These are phyloP conservation scores for Myiozetetes cayanensis DNA, from an alignment of 2,113 vertebrate genomes.

Conservation along the genomic window DNA sequence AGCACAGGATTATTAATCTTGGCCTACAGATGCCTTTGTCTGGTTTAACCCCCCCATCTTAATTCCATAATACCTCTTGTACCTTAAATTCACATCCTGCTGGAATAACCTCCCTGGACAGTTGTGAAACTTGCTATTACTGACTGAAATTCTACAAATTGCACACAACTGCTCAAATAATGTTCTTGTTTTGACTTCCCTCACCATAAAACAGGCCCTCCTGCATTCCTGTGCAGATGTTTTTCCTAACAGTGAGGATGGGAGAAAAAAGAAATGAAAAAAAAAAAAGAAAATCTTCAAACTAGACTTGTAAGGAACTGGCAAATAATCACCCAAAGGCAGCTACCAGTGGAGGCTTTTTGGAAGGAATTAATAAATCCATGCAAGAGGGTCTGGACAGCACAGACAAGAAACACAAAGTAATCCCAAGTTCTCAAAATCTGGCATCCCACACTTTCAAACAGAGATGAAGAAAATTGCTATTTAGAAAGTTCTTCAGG, in stretches of 20 bases:
- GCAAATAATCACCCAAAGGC: neutral
- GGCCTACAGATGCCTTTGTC: neutral
- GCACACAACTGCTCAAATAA: neutral
- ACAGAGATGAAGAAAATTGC: neutral
- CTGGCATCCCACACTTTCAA: neutral
- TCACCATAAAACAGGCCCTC: neutral
- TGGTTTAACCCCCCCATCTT: neutral
- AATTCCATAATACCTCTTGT: neutral
- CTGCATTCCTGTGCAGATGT: neutral
- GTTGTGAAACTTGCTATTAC: neutral
- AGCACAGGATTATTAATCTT: neutral
- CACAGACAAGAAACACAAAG: neutral
- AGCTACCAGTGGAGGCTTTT: neutral
- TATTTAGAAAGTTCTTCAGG: neutral
- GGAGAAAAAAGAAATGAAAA: accelerated
- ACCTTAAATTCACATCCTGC: neutral
- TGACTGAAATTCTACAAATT: neutral
- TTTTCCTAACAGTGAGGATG: neutral
- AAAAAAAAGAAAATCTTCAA: neutral
- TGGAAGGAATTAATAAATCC: neutral
- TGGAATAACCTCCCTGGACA: neutral
- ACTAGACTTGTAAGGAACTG: neutral
- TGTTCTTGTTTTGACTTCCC: neutral
- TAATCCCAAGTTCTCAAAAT: neutral
- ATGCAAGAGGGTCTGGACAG: neutral